Percentiles rank a stretch among this genome's conserved stretches.
These are phyloP conservation scores for Procambarus clarkii DNA, from an alignment of 1,140 invertebrate species.

Conservation along the genomic window DNA sequence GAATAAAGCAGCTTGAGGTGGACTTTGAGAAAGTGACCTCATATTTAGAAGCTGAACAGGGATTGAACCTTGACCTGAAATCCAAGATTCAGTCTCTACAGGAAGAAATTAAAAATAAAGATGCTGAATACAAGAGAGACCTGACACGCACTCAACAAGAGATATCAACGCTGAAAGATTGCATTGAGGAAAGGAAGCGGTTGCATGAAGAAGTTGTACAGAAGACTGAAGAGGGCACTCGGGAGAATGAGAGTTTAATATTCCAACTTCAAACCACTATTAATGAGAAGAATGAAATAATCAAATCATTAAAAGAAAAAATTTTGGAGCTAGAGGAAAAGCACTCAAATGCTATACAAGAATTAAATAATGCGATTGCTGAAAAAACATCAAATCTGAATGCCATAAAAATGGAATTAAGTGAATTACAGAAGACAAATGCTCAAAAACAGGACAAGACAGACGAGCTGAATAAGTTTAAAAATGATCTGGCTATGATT, in stretches of 20 bases:
- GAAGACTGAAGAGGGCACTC: neutral
- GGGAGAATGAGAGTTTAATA: neutral
- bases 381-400: neutral
- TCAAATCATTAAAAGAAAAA: neutral
- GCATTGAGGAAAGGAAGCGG: neutral
- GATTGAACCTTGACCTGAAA: neutral
- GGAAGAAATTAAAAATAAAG: conserved; percentile 9
- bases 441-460: neutral
- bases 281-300: neutral
- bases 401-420: neutral
- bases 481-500: neutral
- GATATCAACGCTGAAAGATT: neutral
- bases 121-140: neutral
- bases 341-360: neutral
- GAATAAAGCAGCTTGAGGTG: conserved; percentile 7
- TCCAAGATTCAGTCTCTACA: neutral
- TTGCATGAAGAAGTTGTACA: neutral
- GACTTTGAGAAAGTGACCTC: neutral
- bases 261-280: neutral
- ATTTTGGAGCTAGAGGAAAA: neutral
- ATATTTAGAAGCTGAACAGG: conserved; percentile 11
- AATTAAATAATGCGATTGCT: neutral
- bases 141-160: neutral
- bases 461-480: neutral
- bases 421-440: neutral